A percentile compares a stretch with the other conserved stretches of the same genome.
These are phyloP conservation scores for Brachyptera risi DNA, from an alignment of 2,888 invertebrate species.

Conservation along the genomic window DNA sequence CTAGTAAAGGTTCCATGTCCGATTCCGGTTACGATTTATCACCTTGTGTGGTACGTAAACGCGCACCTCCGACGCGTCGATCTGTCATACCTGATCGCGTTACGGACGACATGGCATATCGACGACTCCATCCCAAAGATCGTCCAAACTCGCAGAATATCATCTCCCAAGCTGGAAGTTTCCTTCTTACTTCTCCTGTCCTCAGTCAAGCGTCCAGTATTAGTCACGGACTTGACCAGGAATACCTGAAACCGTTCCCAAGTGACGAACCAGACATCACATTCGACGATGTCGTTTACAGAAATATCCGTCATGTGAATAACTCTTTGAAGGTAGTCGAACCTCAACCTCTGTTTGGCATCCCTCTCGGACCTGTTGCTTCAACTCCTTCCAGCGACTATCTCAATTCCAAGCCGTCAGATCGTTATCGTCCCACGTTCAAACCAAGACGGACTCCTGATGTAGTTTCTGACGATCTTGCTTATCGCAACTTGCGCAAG, in stretches of 20 bases:
- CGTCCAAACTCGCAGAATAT: constrained; percentile 47
- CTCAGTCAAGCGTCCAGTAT: constrained; percentile 42
- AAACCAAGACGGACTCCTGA: constrained; percentile 71
- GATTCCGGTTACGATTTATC: constrained; percentile 43
- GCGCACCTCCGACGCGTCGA: constrained; percentile 41
- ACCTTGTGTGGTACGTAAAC: constrained; percentile 26
- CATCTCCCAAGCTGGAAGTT: constrained; percentile 56
- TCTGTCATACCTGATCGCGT: constrained; percentile 60
- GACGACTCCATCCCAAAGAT: constrained; percentile 63
- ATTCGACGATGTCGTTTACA: constrained; percentile 78
- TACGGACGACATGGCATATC: constrained; percentile 76
- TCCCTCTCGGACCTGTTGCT: constrained; percentile 79
- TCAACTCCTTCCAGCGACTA: constrained; percentile 80
- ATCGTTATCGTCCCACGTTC: constrained; percentile 52
- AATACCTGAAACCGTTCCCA: constrained; percentile 24
- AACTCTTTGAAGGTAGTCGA: constrained; percentile 63
- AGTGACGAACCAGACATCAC: constrained; percentile 43
- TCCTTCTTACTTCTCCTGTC: constrained; percentile 65
- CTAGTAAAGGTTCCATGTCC: constrained; percentile 44
- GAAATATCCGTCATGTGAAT: constrained; percentile 75
- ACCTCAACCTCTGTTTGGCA: constrained; percentile 86
- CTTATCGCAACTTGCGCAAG: constrained; percentile 78
- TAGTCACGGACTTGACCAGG: constrained; percentile 14
- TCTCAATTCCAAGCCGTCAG: constrained; percentile 68
- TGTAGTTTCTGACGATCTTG: constrained; percentile 81